Percentiles rank a stretch among this genome's conserved stretches.
Conservation (phyloP, 1,140 invertebrate species). For the Bombus terrestris region DNA sequence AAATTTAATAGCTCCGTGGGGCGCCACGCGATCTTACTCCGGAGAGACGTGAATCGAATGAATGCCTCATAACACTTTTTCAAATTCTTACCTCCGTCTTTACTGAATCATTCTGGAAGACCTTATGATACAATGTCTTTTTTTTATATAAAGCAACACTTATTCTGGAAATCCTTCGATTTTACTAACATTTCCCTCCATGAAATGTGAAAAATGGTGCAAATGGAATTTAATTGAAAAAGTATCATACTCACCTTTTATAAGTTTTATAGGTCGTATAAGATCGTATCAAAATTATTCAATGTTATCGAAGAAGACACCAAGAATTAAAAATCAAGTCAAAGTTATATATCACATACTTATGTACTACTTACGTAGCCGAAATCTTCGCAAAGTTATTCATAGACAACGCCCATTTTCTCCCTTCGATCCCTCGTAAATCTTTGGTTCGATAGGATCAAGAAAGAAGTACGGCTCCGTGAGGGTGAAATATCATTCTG, state of each 20-base stretch:
- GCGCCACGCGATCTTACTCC: no score
- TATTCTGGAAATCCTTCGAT: background rate
- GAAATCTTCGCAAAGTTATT: background rate
- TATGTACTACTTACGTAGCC: background rate
- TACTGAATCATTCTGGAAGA: background rate
- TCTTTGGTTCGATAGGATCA: background rate
- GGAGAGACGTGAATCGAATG: background rate
- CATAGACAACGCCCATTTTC: background rate
- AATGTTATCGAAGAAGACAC: background rate
- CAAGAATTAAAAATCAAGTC: background rate
- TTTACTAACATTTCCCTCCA: background rate
- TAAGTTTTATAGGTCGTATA: background rate
- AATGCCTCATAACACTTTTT: background rate
- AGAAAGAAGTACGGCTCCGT: no score
- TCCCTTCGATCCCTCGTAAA: background rate
- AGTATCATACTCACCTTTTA: background rate
- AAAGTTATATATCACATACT: background rate
- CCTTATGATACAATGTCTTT: background rate
- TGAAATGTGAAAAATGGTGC: background rate
- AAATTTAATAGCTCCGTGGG: background rate
- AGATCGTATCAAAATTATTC: background rate
- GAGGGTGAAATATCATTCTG: background rate
- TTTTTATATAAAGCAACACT: background rate
- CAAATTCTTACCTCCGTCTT: background rate
- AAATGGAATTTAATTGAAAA: background rate